These are phyloP conservation scores for Alentia gelatinosa DNA, from an alignment of 2,888 invertebrate genomes.

Conservation along the genomic window DNA sequence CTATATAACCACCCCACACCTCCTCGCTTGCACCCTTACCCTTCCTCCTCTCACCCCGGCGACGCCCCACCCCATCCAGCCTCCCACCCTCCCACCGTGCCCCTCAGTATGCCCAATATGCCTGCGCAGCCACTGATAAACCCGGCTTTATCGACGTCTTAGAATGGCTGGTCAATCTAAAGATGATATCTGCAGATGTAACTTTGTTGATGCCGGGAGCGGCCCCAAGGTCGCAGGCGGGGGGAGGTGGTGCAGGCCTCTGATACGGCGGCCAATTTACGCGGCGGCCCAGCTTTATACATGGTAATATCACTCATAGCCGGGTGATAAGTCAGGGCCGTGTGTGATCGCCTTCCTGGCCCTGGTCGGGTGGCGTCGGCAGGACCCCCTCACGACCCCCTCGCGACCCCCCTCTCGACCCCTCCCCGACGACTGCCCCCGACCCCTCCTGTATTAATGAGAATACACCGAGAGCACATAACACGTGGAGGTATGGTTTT, in stretches of 20 bases:
- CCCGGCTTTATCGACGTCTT: conserved; percentile 50
- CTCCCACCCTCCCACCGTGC: neutral
- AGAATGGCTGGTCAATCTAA: conserved; percentile 47
- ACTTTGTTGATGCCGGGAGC: conserved; percentile 4
- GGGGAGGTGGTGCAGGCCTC: neutral
- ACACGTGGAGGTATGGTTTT: too few species aligned
- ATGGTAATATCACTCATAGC: conserved; percentile 43
- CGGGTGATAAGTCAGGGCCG: neutral
- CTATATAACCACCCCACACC: too few species aligned
- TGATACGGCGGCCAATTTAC: conserved; percentile 42
- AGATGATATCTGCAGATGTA: conserved; percentile 54
- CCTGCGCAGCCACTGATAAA: conserved; percentile 47
- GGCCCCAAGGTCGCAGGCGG: neutral
- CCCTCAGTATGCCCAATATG: conserved; percentile 50
- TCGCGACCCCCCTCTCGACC: neutral
- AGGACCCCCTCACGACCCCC: neutral
- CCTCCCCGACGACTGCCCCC: neutral
- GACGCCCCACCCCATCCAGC: neutral
- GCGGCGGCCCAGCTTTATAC: neutral
- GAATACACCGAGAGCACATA: neutral
- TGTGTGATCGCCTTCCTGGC: neutral
- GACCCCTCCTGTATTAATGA: neutral
- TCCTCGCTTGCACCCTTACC: too few species aligned
- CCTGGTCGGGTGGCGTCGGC: neutral
- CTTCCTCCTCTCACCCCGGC: neutral